Base-by-base conservation (phyloP, 2,888 invertebrate species). In the Apantesis nais region DNA sequence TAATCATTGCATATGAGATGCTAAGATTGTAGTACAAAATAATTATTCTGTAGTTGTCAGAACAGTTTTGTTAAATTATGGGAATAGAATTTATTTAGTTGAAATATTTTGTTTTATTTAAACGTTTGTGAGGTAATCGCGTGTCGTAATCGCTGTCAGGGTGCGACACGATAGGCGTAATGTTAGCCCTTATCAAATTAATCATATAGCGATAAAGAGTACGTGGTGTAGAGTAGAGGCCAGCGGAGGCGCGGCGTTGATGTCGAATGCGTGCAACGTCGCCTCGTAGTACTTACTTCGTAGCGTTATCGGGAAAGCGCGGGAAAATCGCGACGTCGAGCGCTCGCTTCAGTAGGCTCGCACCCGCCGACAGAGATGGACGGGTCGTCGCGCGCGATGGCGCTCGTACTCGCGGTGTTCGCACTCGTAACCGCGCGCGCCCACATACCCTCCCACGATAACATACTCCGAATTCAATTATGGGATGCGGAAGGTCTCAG, bases 231-330 rank as follows among this genome's bases (percentile, higher is more conserved):
- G 71, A 74, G 66, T 68, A 19, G 71, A 75, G 81, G 70, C 62
- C 72, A 72, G 69, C 72, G 79, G 82, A 83, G 86, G 82, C 75
- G 83, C 78, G 84, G 83, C 88, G 89, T 87, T 86, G 88, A 89
- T 87, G 90, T 89, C 89, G 88, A 87, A 87, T 87, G 84, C 83
- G 86, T 85, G 82, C 73, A 67, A 66, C 61, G 62, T 62, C 67
- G 65, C 70, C 76, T 79, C 85, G 80, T 80, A 80, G 83, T 79
- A 80, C 81, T 81, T 72, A 67, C 68, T 74, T 78, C 86, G 89
- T 88, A 87, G 86, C 88, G 90, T 89, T 93, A 93, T 93, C 93
- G 93, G 93, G 88, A 94, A 95, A 94, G 91, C 93, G 94, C 94
- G 94, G 92, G 94, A 95, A 94, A 94, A 89, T 79, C 81, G 84